These are phyloP conservation scores for Rhinatrema bivittatum DNA, from an alignment of 2,797 vertebrate species.

Conservation along the genomic window DNA sequence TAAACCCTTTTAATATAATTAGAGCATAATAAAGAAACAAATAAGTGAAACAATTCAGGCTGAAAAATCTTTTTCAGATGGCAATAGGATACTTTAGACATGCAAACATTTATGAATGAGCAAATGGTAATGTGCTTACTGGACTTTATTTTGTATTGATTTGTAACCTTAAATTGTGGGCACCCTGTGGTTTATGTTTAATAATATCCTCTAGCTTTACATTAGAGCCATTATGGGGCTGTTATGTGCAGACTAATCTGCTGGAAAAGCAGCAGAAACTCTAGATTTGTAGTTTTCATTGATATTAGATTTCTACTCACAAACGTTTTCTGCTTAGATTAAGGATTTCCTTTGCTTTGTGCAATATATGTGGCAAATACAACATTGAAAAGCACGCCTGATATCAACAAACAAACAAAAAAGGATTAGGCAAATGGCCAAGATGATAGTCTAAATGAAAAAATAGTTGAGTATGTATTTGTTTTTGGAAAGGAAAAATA, in stretches of 20 bases:
- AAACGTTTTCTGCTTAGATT: no score
- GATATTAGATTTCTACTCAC: no score
- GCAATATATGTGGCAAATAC: no score
- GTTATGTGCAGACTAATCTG: not conserved
- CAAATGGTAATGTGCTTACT: slow-evolving; percentile 7
- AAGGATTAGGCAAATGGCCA: no score
- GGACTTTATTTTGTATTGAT: slow-evolving; percentile 9
- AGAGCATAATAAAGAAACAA: slow-evolving; percentile 2
- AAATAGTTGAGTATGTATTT: no score
- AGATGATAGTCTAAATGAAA: no score
- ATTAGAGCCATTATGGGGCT: not conserved
- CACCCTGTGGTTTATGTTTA: slow-evolving; percentile 9
- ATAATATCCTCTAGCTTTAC: slow-evolving; percentile 1
- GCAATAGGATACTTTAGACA: slow-evolving; percentile 6
- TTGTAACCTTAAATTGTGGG: slow-evolving; percentile 7
- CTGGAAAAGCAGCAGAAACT: not conserved
- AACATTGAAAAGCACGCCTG: no score
- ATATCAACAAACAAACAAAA: no score
- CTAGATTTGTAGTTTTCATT: no score
- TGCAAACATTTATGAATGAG: slow-evolving; percentile 8
- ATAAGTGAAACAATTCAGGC: slow-evolving; percentile 1
- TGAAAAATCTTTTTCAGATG: not conserved
- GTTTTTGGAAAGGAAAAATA: no score
- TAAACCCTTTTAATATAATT: slow-evolving; percentile 6
- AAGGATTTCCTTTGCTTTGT: no score